phyloP scores from a whole-genome alignment of 2,888 invertebrate genomes.

The Pharmacophagus antenor region DNA sequence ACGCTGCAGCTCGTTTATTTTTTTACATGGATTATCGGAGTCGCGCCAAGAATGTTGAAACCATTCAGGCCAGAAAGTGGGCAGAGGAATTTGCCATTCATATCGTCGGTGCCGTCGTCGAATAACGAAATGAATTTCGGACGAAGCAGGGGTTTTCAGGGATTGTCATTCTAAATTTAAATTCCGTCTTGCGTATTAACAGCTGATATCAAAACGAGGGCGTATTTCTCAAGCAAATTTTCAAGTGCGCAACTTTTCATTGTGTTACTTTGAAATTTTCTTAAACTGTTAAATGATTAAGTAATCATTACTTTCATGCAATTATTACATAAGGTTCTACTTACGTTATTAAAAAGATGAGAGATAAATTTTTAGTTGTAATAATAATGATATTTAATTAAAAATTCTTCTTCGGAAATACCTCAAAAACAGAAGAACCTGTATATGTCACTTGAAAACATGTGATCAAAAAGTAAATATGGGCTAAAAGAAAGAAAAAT shows the following conservation, averaged over 20 bases:
- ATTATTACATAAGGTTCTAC: no score
- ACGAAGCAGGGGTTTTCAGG: conserved; percentile 29
- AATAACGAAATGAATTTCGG: conserved; percentile 50
- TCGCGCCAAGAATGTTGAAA: conserved; percentile 79
- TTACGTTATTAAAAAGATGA: no score
- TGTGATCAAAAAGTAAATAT: no score
- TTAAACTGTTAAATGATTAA: no score
- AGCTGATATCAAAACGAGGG: neutral
- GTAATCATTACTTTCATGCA: no score
- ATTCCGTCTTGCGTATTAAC: neutral
- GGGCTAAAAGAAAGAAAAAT: no score
- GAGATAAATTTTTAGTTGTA: no score
- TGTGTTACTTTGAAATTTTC: neutral
- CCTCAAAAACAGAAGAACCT: no score
- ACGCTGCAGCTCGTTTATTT: conserved; percentile 69
- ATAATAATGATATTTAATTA: no score
- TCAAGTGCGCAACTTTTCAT: neutral
- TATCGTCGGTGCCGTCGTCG: conserved; percentile 59
- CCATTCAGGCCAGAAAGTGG: conserved; percentile 80
- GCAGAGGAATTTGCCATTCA: conserved; percentile 78
- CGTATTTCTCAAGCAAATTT: neutral
- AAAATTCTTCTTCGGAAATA: no score
- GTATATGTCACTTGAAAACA: no score
- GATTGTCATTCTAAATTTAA: conserved; percentile 3
- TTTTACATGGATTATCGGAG: conserved; percentile 73